Conservation (phyloP, 2,113 vertebrate species). For the Neolamprologus modestus region DNA sequence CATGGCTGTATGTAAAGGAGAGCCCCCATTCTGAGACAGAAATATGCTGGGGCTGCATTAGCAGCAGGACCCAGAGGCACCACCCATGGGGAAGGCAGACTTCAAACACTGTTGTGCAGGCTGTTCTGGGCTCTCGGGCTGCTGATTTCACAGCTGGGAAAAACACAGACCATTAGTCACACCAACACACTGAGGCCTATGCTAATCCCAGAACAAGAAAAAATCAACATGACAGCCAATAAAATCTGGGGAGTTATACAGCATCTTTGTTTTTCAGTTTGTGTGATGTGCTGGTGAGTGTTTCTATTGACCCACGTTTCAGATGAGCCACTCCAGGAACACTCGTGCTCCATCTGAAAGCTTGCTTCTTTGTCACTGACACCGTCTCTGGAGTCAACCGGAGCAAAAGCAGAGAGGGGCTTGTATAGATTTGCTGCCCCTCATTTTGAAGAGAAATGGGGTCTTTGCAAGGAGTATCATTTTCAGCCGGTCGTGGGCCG, state of each 20-base stretch:
- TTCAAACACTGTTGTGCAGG: conserved; percentile 35
- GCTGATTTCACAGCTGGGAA: conserved; percentile 47
- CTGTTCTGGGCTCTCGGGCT: conserved; percentile 29
- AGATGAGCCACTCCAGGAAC: conserved; percentile 44
- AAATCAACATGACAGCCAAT: conserved; percentile 55
- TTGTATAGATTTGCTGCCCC: conserved; percentile 4
- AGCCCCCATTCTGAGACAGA: neutral
- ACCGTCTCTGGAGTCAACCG: conserved; percentile 39
- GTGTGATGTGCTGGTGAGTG: conserved; percentile 51
- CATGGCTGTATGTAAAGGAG: conserved; percentile 33
- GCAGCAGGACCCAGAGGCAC: conserved; percentile 4
- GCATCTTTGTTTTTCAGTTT: conserved; percentile 42
- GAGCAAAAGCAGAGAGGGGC: conserved; percentile 5
- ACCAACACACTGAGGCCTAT: conserved; percentile 48
- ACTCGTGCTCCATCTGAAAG: conserved; percentile 23
- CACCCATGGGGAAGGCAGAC: neutral
- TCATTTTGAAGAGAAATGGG: conserved; percentile 1
- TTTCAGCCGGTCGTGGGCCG: neutral
- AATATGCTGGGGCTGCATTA: conserved; percentile 34
- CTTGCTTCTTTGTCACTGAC: conserved; percentile 43
- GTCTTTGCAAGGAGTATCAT: neutral
- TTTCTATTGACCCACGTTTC: conserved; percentile 59
- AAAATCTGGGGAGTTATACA: conserved; percentile 44
- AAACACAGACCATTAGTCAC: conserved; percentile 62
- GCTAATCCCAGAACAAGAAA: conserved; percentile 53